A percentile compares a stretch with the other conserved stretches of the same genome.
Evolutionary conservation across 2,113 vertebrate species (phyloP).

Genomic region (Pelobates fuscus): DNA sequence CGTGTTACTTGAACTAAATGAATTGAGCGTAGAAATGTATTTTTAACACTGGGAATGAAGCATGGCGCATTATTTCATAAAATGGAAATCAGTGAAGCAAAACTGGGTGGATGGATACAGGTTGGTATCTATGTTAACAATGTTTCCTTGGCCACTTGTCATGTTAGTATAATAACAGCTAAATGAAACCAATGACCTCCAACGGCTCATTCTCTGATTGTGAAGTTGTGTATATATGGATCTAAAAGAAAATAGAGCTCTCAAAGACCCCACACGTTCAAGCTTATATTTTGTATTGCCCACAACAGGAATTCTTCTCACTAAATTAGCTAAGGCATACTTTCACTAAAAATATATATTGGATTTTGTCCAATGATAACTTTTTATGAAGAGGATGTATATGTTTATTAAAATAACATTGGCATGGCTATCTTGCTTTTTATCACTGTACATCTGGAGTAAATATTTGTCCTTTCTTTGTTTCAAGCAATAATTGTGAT

Average conservation of each 20-base stretch:
- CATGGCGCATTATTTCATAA: slow-evolving; percentile 9
- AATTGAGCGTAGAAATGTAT: slow-evolving; percentile 19
- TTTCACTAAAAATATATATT: too few species aligned
- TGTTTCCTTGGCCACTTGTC: slow-evolving; percentile 10
- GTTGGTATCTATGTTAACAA: neutral
- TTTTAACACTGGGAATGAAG: slow-evolving; percentile 7
- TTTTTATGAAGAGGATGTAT: too few species aligned
- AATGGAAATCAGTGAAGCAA: slow-evolving; percentile 5
- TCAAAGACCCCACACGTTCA: neutral
- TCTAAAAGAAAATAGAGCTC: neutral
- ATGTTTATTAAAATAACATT: too few species aligned
- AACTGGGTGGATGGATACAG: slow-evolving; percentile 1
- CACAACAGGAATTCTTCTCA: too few species aligned
- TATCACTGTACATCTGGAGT: too few species aligned
- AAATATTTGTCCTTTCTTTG: too few species aligned
- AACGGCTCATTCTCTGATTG: neutral
- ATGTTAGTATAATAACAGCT: neutral
- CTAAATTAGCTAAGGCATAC: too few species aligned
- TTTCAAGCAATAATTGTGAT: too few species aligned
- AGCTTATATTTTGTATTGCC: too few species aligned
- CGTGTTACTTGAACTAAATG: slow-evolving; percentile 7
- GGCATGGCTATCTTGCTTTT: too few species aligned
- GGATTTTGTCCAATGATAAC: too few species aligned
- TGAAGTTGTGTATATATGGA: neutral
- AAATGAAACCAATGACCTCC: neutral